These are phyloP conservation scores for Dryocosmus kuriphilus DNA, from an alignment of 2,888 invertebrate genomes.

Conservation along the genomic window DNA sequence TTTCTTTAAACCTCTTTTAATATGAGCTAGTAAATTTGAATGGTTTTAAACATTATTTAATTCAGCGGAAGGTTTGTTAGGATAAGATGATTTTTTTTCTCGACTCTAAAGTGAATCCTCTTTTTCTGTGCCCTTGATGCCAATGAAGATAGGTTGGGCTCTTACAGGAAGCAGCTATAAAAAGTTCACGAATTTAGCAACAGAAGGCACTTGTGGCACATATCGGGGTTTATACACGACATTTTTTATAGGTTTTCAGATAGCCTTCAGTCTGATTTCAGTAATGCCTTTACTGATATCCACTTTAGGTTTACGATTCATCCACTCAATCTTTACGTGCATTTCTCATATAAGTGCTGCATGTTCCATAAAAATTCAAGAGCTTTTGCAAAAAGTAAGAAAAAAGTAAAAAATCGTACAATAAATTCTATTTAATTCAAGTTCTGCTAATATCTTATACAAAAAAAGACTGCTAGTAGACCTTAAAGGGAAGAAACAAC, in stretches of 20 bases:
- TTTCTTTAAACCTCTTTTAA: background rate
- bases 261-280: background rate
- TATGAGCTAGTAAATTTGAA: background rate
- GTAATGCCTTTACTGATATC: background rate
- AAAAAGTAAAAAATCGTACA: too few species aligned
- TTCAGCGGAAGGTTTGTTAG: too few species aligned
- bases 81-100: too few species aligned
- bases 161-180: too few species aligned
- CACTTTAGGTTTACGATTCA: background rate
- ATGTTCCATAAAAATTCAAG: background rate
- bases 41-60: background rate
- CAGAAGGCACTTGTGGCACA: background rate
- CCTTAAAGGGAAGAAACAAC: too few species aligned
- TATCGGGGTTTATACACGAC: background rate
- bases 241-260: background rate
- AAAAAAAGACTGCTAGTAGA: too few species aligned
- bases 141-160: too few species aligned
- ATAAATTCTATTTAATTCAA: too few species aligned
- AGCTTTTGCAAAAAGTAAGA: background rate
- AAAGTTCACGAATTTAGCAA: background rate
- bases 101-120: too few species aligned
- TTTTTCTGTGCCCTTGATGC: too few species aligned
- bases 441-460: too few species aligned
- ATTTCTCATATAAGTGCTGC: background rate
- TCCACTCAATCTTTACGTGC: background rate